Evolutionary conservation across 2,797 vertebrate species (phyloP).

Genomic region (Cuniculus paca): DNA sequence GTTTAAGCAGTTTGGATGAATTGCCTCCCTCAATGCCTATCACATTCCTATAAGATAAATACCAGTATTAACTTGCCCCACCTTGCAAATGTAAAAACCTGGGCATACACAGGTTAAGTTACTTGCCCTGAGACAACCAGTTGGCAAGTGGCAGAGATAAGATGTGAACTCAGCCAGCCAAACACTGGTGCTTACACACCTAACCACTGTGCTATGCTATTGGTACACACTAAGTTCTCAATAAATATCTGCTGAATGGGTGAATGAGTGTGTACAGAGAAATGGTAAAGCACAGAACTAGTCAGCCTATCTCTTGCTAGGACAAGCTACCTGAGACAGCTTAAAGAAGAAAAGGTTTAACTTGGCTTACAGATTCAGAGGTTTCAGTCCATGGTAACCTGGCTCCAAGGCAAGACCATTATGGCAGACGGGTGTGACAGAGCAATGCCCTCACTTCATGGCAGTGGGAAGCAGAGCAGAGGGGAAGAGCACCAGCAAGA

Average conservation of each 20-base stretch:
- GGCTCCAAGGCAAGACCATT: background rate
- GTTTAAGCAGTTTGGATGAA: background rate
- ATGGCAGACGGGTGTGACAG: background rate
- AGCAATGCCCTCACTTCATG: background rate
- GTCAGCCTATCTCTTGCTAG: background rate
- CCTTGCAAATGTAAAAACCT: background rate
- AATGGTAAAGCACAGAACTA: accelerated
- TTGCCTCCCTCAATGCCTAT: background rate
- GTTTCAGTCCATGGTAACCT: background rate
- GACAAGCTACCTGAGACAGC: background rate
- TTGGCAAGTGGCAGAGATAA: background rate
- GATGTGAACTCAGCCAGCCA: background rate
- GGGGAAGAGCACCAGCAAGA: background rate
- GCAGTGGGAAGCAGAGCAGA: background rate
- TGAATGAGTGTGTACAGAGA: accelerated
- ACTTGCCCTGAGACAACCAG: background rate
- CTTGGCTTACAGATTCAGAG: background rate
- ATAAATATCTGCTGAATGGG: background rate
- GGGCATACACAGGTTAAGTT: background rate
- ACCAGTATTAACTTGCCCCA: background rate
- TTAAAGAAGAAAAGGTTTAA: background rate
- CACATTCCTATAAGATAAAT: background rate
- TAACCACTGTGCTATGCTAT: background rate
- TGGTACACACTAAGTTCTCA: background rate
- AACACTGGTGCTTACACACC: background rate